Evolutionary conservation across 2,888 invertebrate species (phyloP).

Genomic region (Neocrepidodera transversa): DNA sequence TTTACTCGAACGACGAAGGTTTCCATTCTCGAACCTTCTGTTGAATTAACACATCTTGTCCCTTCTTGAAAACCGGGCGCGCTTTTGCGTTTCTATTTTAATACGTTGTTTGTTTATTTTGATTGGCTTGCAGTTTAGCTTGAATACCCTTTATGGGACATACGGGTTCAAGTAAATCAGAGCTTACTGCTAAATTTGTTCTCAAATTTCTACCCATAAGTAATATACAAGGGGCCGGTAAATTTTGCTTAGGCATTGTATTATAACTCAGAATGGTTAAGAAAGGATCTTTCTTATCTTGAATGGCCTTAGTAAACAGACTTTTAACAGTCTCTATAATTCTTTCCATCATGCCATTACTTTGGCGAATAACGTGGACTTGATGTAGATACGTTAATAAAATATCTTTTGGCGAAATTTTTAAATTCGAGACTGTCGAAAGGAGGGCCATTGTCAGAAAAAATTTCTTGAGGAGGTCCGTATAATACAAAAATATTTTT

Average conservation of each 20-base stretch:
- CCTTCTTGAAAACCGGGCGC: too few species aligned
- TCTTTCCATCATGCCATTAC: too few species aligned
- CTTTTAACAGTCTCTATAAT: slow-evolving; percentile 43
- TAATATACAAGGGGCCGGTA: slow-evolving; percentile 38
- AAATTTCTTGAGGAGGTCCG: slow-evolving; percentile 32
- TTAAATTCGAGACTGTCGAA: slow-evolving; percentile 35
- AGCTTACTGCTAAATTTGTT: slow-evolving; percentile 37
- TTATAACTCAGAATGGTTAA: background rate
- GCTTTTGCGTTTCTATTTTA: slow-evolving; percentile 74
- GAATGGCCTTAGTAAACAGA: slow-evolving; percentile 32
- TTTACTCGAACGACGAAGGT: too few species aligned
- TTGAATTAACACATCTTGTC: too few species aligned
- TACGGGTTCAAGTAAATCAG: slow-evolving; percentile 20
- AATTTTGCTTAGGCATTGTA: slow-evolving; percentile 34
- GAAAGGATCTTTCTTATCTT: slow-evolving; percentile 18
- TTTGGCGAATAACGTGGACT: too few species aligned
- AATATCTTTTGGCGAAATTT: slow-evolving; percentile 35
- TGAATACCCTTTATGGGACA: too few species aligned
- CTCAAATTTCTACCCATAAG: slow-evolving; percentile 44
- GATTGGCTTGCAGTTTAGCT: too few species aligned
- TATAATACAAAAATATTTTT: slow-evolving; percentile 28
- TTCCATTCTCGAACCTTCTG: too few species aligned
- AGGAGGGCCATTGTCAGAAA: slow-evolving; percentile 38
- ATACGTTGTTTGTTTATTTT: slow-evolving; percentile 8
- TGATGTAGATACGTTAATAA: too few species aligned